Conservation (phyloP, 37 sponge, comb jelly and placozoan genomes). For the Bolinopsis microptera region DNA sequence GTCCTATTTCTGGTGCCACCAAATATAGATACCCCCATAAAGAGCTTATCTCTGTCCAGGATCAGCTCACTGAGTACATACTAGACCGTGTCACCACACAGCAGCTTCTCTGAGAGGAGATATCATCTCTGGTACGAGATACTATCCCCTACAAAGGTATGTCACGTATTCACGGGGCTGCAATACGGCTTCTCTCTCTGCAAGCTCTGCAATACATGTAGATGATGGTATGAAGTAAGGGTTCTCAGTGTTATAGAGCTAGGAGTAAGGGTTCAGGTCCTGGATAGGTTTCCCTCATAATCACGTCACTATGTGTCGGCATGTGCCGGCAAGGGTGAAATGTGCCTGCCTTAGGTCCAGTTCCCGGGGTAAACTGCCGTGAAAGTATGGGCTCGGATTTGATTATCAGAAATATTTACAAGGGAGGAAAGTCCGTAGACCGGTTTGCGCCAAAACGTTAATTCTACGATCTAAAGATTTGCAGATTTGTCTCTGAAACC, state of each 20-base stretch:
- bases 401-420: no score
- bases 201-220: not conserved
- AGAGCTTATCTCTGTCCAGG: not conserved
- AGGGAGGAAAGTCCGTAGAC: no score
- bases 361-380: not conserved
- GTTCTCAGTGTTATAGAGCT: not conserved
- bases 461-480: no score
- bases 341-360: not conserved
- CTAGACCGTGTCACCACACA: no score
- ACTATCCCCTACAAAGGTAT: not conserved
- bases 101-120: no score
- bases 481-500: no score
- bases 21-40: not conserved
- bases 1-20: not conserved
- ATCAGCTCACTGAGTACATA: not conserved
- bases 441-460: no score
- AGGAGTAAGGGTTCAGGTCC: not conserved
- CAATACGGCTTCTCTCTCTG: not conserved
- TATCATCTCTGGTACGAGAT: not conserved
- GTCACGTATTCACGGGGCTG: not conserved
- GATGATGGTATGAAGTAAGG: not conserved
- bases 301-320: not conserved
- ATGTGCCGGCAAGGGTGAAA: not conserved
- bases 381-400: not conserved
- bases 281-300: not conserved